Percentiles rank a stretch among this genome's conserved stretches.
These are phyloP conservation scores for Atrichornis clamosus DNA, from an alignment of 2,113 vertebrate species.

Conservation along the genomic window DNA sequence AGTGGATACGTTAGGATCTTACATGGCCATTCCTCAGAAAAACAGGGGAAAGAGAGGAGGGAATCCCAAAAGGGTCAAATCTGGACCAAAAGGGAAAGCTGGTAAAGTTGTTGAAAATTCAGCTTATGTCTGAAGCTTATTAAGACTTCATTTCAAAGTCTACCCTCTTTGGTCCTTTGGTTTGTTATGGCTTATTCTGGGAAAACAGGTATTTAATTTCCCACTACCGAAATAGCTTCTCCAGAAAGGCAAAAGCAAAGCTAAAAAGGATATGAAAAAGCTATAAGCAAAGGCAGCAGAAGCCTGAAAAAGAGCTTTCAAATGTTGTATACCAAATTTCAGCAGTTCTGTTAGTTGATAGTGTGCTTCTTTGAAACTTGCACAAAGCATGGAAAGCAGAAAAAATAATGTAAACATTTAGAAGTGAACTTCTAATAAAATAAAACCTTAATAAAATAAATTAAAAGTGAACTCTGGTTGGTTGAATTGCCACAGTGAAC, in stretches of 20 bases:
- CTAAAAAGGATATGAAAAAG: neutral
- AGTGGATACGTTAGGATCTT: neutral
- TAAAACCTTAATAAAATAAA: neutral
- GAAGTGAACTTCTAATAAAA: neutral
- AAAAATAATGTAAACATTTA: neutral
- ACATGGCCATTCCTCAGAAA: neutral
- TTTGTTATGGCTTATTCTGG: neutral
- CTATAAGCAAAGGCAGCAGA: neutral
- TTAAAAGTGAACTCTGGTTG: neutral
- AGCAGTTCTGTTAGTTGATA: neutral
- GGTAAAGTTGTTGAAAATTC: neutral
- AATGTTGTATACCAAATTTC: neutral
- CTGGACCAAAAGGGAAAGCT: neutral
- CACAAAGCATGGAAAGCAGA: neutral
- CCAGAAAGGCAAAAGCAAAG: neutral
- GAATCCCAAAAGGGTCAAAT: neutral
- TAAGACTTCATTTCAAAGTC: neutral
- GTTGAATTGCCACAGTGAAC: neutral
- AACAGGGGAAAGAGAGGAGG: fast-evolving
- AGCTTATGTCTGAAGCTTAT: neutral
- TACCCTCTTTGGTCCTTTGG: neutral
- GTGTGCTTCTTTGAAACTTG: neutral
- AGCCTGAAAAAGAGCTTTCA: neutral
- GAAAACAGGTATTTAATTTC: neutral
- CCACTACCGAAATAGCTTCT: neutral